Base-by-base conservation (phyloP, 2,797 vertebrate species). In the Chloroceryle inda region DNA sequence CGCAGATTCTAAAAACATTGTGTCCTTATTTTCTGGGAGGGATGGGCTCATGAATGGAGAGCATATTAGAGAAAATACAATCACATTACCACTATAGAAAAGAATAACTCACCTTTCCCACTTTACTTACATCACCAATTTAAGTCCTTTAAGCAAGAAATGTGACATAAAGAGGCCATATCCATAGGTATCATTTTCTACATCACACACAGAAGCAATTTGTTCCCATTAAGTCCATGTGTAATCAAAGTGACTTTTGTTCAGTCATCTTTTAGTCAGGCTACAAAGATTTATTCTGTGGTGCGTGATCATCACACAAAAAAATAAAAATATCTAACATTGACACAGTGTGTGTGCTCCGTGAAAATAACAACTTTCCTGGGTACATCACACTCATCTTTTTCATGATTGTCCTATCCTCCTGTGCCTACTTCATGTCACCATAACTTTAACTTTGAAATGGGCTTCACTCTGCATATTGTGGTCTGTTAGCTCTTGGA, bases 361-460 rank as follows among this genome's bases (percentile, higher is more conserved):
- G 64, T 47, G 12, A 71, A 16, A 62, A 1, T 29, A 74, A 81
- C 29, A 61, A 5, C 7, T n/a, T 14, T 6, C 38, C 8, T 52
- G 31, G 11, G 14, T 33, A 47, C 19, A 24, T 8, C 11, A 11
- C 16, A 59, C 6, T 3, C 45, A 27, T 9, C 9, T 58, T 77
- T 79, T 42, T 4, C 44, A 88, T 73, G 17, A 27, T 31, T 67
- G 9, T 37, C 26, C 24, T 42, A 0, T 40, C 49, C 13, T 38
- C 16, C 22, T 33, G 14, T 29, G 79, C 37, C 24, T 21, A 20
- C 11, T 62, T 31, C 0, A 0, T 0, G 0, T 45, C 4, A 0
- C 14, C 20, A 7, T 27, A 73, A 9, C 4, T 83, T 83, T 49
- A 45, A 53, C 29, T 80, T 50, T 40, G 22, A 45, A 88, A 68